Conservation (phyloP, 2,888 invertebrate genomes). For the Furcula furcula region DNA sequence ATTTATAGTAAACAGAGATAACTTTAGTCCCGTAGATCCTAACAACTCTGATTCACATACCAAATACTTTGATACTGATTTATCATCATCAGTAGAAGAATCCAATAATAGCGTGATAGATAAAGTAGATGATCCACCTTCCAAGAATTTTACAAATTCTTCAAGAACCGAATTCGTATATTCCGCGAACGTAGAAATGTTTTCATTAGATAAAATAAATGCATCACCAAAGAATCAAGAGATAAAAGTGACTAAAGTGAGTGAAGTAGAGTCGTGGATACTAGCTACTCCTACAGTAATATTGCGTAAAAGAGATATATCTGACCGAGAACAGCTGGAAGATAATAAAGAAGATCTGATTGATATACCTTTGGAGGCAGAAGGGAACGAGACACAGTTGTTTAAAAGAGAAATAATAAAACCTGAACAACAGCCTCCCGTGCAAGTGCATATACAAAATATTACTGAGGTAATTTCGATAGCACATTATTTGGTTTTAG, state of each 20-base stretch:
- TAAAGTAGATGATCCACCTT: constrained; percentile 11
- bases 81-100: constrained; percentile 39
- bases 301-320: constrained; percentile 59
- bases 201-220: constrained; percentile 41
- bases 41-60: constrained; percentile 46
- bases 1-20: constrained; percentile 61
- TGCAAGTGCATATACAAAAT: constrained; percentile 86
- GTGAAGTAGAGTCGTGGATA: constrained; percentile 63
- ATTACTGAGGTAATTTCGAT: constrained; percentile 82
- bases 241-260: constrained; percentile 53
- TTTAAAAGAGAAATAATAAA: constrained; percentile 73
- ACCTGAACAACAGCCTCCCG: constrained; percentile 78
- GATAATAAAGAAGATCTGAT: constrained; percentile 55
- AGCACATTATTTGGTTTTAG: too few species aligned
- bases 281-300: constrained; percentile 60
- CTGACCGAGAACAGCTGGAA: constrained; percentile 41
- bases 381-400: constrained; percentile 59
- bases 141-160: constrained; percentile 12
- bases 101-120: constrained; percentile 20
- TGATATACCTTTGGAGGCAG: constrained; percentile 66
- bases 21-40: constrained; percentile 36
- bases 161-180: constrained; percentile 24
- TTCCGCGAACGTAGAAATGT: constrained; percentile 35
- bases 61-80: constrained; percentile 55
- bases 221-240: constrained; percentile 29